These are phyloP conservation scores for Drosophila leonis DNA, from an alignment of 2,888 invertebrate species.

Conservation along the genomic window DNA sequence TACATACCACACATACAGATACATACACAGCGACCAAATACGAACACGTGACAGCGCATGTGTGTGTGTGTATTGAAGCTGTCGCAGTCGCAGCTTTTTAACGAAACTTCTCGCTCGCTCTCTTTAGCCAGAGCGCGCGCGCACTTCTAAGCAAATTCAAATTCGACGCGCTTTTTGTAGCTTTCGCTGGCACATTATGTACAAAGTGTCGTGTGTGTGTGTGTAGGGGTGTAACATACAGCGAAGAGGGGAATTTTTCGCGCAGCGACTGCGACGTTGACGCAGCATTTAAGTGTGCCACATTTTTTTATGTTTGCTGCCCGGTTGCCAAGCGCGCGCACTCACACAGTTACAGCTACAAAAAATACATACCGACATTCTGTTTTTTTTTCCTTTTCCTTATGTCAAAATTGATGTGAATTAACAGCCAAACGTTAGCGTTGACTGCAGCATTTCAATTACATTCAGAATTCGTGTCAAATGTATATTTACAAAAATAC, in stretches of 20 bases:
- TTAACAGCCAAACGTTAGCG: constrained; percentile 66
- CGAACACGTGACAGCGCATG: constrained; percentile 63
- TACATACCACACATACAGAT: constrained; percentile 34
- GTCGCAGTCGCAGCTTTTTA: constrained; percentile 65
- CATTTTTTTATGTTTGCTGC: constrained; percentile 63
- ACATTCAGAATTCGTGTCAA: constrained; percentile 70
- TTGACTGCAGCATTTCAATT: constrained; percentile 79
- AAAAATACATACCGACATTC: constrained; percentile 47
- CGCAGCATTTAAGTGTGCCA: constrained; percentile 73
- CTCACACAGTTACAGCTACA: constrained; percentile 38
- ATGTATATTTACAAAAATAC: constrained; percentile 32
- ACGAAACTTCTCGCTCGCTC: constrained; percentile 58
- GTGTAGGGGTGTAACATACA: constrained; percentile 32
- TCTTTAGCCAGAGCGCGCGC: constrained; percentile 55
- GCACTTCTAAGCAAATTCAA: constrained; percentile 74
- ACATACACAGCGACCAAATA: constrained; percentile 33
- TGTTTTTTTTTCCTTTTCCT: constrained; percentile 47
- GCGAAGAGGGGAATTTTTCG: constrained; percentile 63
- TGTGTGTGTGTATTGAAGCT: constrained; percentile 22
- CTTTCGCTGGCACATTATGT: constrained; percentile 60
- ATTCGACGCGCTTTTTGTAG: constrained; percentile 66
- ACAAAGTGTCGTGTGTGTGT: constrained; percentile 15
- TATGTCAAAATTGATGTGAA: constrained; percentile 75
- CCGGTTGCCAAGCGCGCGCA: constrained; percentile 70
- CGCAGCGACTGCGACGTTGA: constrained; percentile 64